A percentile compares a stretch with the other conserved stretches of the same genome.
Conservation (phyloP, 2,113 vertebrate genomes). For the Numenius arquata region DNA sequence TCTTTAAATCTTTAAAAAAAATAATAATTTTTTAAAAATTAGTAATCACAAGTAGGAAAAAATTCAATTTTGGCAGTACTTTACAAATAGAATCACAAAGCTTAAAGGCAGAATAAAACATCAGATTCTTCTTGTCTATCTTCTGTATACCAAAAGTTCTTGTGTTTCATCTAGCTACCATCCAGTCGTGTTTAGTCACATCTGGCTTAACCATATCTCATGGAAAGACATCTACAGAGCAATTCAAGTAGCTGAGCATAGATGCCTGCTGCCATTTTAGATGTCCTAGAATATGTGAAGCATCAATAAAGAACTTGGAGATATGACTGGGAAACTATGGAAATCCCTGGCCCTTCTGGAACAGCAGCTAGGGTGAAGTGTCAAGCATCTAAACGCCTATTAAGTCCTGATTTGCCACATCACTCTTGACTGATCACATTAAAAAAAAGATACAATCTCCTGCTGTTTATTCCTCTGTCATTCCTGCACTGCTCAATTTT, state of each 20-base stretch:
- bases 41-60: not conserved
- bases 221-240: not conserved
- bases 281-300: not conserved
- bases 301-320: not conserved
- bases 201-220: not conserved
- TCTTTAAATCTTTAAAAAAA: constrained; percentile 66
- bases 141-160: not conserved
- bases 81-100: not conserved
- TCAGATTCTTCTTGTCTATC: not conserved
- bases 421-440: not conserved
- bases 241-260: not conserved
- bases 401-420: not conserved
- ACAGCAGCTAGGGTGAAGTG: not conserved
- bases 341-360: not conserved
- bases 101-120: not conserved
- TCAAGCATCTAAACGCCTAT: not conserved
- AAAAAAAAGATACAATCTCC: not conserved
- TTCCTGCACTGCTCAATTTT: not conserved
- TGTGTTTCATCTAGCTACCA: not conserved
- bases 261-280: not conserved
- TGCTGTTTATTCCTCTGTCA: not conserved
- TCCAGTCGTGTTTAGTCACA: not conserved
- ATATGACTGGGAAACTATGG: not conserved
- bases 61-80: not conserved
- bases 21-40: not conserved